Base-by-base conservation (phyloP, 2,888 invertebrate genomes). In the Ophion ventricosus region DNA sequence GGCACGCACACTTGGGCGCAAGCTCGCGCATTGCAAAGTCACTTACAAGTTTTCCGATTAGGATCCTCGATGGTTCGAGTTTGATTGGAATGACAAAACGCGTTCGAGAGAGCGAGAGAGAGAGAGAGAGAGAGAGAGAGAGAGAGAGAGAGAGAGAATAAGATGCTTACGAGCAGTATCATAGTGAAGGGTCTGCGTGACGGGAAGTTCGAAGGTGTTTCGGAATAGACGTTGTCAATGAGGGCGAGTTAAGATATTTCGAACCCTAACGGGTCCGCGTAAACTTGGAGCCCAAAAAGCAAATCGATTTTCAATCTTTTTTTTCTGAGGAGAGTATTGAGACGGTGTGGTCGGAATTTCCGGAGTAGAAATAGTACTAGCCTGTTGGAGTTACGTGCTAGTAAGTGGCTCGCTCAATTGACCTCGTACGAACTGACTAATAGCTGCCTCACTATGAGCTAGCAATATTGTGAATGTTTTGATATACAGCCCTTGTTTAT, bases 51-150 rank as follows among this genome's bases (percentile, higher is more conserved):
- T 84, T 84, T 57, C 66, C 82, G 82, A 82, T 84, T 78, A 80
- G 66, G 77, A 80, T 35, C 57, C 69, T 49, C 78, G 82, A 82
- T 82, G 78, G 82, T 57, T 75, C 64, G 78, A 82, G 84, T 84
- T 84, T 84, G 84, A 84, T 84, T 84, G 78, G 84, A 78, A 82
- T 74, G 81, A 78, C 81, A 78, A 78, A 74, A 81, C 73, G 78
- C 43, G 81, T 23, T 54, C 29, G 69, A 61, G 63, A 75, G 54
- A 40, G 74, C 54, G 56, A 25, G 14, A 26, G 59, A 14, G 64
- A 49, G 64, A 64, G 26, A 23, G 66, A 35, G 20, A 7, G 29
- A 17, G 57, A 1, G 59, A n/a, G 54, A 14, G 49, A 26, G 23
- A 40, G 11, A 29, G 66, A 26, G 67, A 59, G 26, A 23, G 61